Conservation (phyloP, 2,797 vertebrate genomes). For the Balearica regulorum region DNA sequence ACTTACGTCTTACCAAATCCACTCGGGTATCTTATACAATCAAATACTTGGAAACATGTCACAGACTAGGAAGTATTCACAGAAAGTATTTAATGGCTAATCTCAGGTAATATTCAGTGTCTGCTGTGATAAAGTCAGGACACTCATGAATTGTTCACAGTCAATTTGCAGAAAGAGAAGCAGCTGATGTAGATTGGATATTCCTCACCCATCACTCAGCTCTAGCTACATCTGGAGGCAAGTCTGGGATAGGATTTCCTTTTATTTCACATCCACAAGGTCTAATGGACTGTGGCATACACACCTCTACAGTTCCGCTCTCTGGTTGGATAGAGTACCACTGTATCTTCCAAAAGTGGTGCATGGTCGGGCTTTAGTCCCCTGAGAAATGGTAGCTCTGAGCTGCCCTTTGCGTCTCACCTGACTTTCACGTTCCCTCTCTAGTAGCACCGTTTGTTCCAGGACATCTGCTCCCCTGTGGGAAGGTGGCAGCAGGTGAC, state of each 20-base stretch:
- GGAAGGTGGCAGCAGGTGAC: conserved; percentile 42
- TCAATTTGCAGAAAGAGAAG: not conserved
- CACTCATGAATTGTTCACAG: not conserved
- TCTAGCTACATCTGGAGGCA: not conserved
- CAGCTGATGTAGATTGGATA: not conserved
- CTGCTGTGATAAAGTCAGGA: not conserved
- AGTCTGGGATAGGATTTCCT: not conserved
- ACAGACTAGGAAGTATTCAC: not conserved
- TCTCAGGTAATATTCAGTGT: not conserved
- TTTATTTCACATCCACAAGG: not conserved
- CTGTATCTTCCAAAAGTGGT: not conserved
- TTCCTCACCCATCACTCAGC: not conserved
- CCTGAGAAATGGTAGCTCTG: not conserved
- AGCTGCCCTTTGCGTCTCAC: not conserved
- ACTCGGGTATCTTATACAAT: not conserved
- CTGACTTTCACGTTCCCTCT: not conserved
- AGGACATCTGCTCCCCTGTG: conserved; percentile 38
- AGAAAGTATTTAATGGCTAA: not conserved
- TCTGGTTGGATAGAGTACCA: accelerated
- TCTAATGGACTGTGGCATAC: not conserved
- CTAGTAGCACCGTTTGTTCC: not conserved
- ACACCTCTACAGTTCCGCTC: not conserved
- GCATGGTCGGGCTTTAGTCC: not conserved
- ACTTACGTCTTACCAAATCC: not conserved
- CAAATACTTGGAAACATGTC: not conserved